These are phyloP conservation scores for Sapayoa aenigma DNA, from an alignment of 2,113 vertebrate species.

Conservation along the genomic window DNA sequence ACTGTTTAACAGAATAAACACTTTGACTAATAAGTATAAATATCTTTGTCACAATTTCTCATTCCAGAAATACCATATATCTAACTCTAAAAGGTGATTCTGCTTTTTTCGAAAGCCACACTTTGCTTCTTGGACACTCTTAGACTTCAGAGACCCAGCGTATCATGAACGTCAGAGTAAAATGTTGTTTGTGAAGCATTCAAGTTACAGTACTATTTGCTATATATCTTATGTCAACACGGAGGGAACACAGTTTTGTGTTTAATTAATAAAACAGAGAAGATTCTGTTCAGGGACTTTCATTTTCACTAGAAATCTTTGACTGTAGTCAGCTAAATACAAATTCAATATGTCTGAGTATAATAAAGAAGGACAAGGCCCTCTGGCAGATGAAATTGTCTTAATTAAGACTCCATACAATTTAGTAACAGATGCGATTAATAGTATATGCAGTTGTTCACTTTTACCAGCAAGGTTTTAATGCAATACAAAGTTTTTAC, in stretches of 20 bases:
- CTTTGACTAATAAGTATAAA: not conserved
- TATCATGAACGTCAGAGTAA: not conserved
- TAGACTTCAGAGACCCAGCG: not conserved
- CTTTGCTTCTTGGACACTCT: not conserved
- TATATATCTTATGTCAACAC: not conserved
- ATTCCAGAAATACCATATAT: not conserved
- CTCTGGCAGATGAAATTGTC: not conserved
- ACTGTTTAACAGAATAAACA: not conserved
- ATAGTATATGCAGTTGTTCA: not conserved
- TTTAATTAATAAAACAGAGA: not conserved
- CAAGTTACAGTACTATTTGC: not conserved
- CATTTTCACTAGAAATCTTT: not conserved
- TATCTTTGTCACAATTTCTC: not conserved
- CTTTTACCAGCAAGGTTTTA: not conserved
- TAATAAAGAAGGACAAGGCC: not conserved
- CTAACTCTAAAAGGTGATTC: not conserved
- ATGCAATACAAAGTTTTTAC: not conserved
- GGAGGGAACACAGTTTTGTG: not conserved
- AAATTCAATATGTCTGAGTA: not conserved
- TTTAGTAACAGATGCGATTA: not conserved
- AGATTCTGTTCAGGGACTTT: not conserved
- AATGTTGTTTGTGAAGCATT: not conserved
- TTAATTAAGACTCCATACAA: not conserved
- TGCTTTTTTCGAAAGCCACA: not conserved
- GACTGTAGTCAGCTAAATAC: not conserved